Base-by-base conservation (phyloP, 53 echinoderm and acorn worm species). In the Zoroaster sp. region DNA sequence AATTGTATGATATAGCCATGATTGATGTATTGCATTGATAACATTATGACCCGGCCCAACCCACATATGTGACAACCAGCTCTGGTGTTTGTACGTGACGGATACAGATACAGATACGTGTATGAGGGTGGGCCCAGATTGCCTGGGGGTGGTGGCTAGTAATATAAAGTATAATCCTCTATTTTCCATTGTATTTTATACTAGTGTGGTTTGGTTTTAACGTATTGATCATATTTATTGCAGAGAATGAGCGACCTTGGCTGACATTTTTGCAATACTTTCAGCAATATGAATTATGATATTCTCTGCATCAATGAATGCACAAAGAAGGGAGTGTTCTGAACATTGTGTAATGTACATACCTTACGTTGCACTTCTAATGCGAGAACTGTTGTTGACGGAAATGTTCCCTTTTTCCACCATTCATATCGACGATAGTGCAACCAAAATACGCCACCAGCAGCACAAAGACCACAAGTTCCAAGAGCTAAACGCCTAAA, bases 341-440 rank as follows among this genome's bases (percentile, higher is more conserved):
- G 37, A 36, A 34, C 14, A 18, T 20, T 53, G 3, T 53, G 32
- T 31, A 53, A 13, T 21, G 13, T 83, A 85, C 85, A 45, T 71
- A 85, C 85, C 85, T 31, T 71, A 66, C 85, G 85, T 21, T 85
- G 85, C 35, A 85, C 51, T 28, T 85, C 71, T 33, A 85, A 31
- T 46, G 85, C 85, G 28, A 69, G 40, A 28, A 71, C 85, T 85
- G 71, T 70, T 71, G 70, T 70, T 71, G 71, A 85, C 85, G 71
- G 85, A 85, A 85, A 85, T 49, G 69, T 35, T 71, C 70, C 85
- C 71, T 12, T 40, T 23, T 13, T 35, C 46, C 32, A 49, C 49
- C 85, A n/a, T 21, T 7, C 33, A 20, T 85, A 46, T 45, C 35
- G 85, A 18, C 51, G 71, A 51, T 71, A 70, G 35, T 85, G 33